Conservation (phyloP, 2,888 invertebrate genomes). For the Lutraria lutraria region DNA sequence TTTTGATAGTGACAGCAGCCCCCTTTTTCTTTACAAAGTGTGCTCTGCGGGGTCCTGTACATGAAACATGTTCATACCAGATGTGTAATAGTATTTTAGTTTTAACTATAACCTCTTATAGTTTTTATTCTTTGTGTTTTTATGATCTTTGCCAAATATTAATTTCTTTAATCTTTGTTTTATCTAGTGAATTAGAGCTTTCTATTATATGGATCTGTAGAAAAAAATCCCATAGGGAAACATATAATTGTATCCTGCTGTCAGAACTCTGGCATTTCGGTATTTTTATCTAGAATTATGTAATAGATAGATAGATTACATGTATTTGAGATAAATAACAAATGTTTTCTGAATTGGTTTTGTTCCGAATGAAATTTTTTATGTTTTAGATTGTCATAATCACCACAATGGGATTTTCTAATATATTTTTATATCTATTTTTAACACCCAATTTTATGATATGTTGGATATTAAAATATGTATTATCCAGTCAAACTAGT, state of each 20-base stretch:
- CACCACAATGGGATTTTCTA: background rate
- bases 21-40: background rate
- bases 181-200: background rate
- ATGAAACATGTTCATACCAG: background rate
- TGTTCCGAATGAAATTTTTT: background rate
- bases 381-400: background rate
- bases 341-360: background rate
- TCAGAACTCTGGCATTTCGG: background rate
- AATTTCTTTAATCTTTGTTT: constrained; percentile 4
- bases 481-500: too few relatives aligned
- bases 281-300: constrained; percentile 10
- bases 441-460: too few relatives aligned
- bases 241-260: background rate
- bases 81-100: background rate
- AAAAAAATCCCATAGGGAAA: background rate
- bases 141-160: background rate
- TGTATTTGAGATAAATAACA: background rate
- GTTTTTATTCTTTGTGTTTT: background rate
- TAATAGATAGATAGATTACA: constrained; percentile 14
- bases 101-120: background rate
- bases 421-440: too few relatives aligned
- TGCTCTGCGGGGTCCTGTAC: background rate
- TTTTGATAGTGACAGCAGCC: background rate
- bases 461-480: too few relatives aligned
- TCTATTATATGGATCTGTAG: background rate